Evolutionary conservation across 1,140 invertebrate genomes (phyloP).

Genomic region (Polypedilum vanderplanki): DNA sequence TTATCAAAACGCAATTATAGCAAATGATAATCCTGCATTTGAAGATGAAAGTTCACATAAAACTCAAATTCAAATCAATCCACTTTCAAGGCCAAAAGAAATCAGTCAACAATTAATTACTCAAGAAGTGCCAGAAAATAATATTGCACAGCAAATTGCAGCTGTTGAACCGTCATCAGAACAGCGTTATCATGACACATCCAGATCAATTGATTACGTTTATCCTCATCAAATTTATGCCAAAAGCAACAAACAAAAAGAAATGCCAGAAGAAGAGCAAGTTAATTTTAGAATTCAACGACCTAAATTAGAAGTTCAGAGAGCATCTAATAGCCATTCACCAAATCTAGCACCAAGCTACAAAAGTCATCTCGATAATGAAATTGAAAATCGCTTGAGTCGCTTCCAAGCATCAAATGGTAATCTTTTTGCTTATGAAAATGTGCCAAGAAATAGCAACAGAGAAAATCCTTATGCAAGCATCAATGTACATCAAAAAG

Average conservation of each 20-base stretch:
- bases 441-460: neutral
- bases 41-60: neutral
- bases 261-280: neutral
- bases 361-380: neutral
- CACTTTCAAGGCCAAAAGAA: too few species aligned
- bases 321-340: neutral
- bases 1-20: neutral
- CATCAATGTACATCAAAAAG: neutral
- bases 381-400: neutral
- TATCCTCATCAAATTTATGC: neutral
- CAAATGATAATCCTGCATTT: slow-evolving; percentile 12
- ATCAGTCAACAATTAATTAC: too few species aligned
- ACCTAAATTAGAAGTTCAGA: neutral
- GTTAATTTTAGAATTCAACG: neutral
- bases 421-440: neutral
- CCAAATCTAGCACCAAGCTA: neutral
- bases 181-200: neutral
- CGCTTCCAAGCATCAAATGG: neutral
- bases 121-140: neutral
- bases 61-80: too few species aligned
- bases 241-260: neutral
- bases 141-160: too few species aligned
- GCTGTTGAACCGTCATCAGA: neutral
- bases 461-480: neutral
- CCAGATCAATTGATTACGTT: neutral